Base-by-base conservation (phyloP, 2,888 invertebrate species). In the Busseola fusca region DNA sequence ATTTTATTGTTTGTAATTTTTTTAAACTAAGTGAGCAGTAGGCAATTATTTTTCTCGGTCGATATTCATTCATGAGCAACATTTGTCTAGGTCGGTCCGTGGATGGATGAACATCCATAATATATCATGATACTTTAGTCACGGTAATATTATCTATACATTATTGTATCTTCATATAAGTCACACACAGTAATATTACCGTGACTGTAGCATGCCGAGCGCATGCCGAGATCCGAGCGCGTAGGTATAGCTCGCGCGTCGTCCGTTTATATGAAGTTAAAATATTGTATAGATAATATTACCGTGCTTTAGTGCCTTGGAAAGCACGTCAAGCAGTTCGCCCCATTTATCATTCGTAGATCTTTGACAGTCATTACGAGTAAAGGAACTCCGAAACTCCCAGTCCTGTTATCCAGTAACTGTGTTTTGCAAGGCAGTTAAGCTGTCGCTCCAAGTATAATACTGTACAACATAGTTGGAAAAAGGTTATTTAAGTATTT, bases 1-100 rank as follows among this genome's bases (percentile, higher is more conserved):
- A 27, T 75, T 57, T 54, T 60, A n/a, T n/a, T 58, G 25, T 62
- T 72, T 37, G 63, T 25, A 48, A 50, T 57, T 59, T 56, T 48
- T n/a, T 68, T 14, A 34, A 34, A 1, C 3, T 21, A 25, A 48
- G 0, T 37, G n/a, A 40, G 16, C n/a, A 7, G 34, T 9, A 14
- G 6, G 16, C n/a, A 2, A 10, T 59, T 59, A 12, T 40, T 40
- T 25, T 60, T 40, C 25, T 42, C 7, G 27, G 3, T 25, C 12
- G 0, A 40, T 25, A 25, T 18, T 40, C 40, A 40, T 25, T 6
- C 6, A 12, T 25, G 18, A 25, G 40, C 6, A 60, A 40, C 1
- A 1, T 18, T 56, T 27, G 27, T 9, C 10, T 16, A 27, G 9
- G 27, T 56, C 10, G 18, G 10, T 56, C 18, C 10, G 18, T 54